These are phyloP conservation scores for Callorhinus ursinus DNA, from an alignment of 2,113 vertebrate species.

Conservation along the genomic window DNA sequence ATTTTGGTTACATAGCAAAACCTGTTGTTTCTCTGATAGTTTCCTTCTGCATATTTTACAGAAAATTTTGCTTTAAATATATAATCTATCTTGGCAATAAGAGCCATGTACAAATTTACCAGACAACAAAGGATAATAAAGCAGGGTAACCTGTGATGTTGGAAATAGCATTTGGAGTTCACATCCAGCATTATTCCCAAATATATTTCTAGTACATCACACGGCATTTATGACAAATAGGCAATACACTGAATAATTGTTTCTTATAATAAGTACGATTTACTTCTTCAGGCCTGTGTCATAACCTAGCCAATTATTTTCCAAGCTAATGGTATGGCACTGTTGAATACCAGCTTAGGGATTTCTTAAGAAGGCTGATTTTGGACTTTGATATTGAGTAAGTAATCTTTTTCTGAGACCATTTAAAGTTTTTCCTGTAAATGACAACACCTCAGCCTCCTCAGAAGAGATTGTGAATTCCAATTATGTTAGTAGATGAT, in stretches of 20 bases:
- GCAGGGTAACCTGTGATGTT: background rate
- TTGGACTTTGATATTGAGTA: background rate
- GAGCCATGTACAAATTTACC: background rate
- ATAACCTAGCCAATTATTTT: background rate
- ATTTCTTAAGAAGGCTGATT: slow-evolving; percentile 23
- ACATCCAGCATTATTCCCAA: background rate
- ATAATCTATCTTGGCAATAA: background rate
- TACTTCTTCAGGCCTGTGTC: background rate
- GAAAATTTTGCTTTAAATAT: slow-evolving; percentile 31
- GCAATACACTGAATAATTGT: background rate
- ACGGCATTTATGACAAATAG: slow-evolving; percentile 18
- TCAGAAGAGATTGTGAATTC: slow-evolving; percentile 30
- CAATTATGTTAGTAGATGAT: slow-evolving; percentile 32
- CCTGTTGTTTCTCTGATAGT: slow-evolving; percentile 5
- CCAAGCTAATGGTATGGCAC: background rate
- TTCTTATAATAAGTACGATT: background rate
- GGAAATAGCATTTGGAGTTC: background rate
- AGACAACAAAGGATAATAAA: slow-evolving; percentile 15
- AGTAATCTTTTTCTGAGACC: background rate
- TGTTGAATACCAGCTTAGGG: background rate
- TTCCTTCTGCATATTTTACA: slow-evolving; percentile 26
- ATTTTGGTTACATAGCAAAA: slow-evolving; percentile 9
- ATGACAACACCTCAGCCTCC: background rate
- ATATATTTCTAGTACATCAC: background rate
- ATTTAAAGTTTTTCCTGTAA: slow-evolving; percentile 21